Conservation (phyloP, 2,113 vertebrate species). For the Pionites leucogaster region DNA sequence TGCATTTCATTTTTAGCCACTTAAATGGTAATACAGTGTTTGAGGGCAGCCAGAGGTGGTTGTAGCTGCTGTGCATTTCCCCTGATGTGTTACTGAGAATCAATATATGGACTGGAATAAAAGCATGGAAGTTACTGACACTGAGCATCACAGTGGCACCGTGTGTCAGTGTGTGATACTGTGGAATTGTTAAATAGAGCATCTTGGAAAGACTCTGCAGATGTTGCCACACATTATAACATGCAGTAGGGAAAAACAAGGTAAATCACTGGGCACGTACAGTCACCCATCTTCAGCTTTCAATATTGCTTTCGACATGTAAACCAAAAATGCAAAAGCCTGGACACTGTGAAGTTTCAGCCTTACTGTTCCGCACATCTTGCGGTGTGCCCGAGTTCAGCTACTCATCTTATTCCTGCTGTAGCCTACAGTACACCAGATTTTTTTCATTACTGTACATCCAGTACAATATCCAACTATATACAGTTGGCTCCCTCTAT, state of each 20-base stretch:
- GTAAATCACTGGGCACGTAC: neutral
- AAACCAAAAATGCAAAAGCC: neutral
- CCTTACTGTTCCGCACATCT: neutral
- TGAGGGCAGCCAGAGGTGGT: neutral
- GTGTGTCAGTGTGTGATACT: neutral
- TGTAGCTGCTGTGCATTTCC: neutral
- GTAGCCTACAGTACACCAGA: fast-evolving
- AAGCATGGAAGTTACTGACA: neutral
- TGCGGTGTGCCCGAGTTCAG: fast-evolving
- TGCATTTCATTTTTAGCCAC: neutral
- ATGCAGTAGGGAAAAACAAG: fast-evolving
- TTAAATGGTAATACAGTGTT: neutral
- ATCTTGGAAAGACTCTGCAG: neutral
- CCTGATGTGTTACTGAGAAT: neutral
- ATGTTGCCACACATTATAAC: neutral
- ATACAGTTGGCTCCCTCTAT: neutral
- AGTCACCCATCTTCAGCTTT: neutral
- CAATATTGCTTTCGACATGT: neutral
- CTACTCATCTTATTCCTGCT: fast-evolving
- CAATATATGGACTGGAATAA: neutral
- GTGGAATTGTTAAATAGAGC: neutral
- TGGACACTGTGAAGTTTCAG: neutral
- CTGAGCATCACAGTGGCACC: neutral
- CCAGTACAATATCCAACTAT: neutral
- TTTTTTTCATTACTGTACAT: neutral